Conservation (phyloP, 2,888 invertebrate genomes). For the Drosophila mayaguana region DNA sequence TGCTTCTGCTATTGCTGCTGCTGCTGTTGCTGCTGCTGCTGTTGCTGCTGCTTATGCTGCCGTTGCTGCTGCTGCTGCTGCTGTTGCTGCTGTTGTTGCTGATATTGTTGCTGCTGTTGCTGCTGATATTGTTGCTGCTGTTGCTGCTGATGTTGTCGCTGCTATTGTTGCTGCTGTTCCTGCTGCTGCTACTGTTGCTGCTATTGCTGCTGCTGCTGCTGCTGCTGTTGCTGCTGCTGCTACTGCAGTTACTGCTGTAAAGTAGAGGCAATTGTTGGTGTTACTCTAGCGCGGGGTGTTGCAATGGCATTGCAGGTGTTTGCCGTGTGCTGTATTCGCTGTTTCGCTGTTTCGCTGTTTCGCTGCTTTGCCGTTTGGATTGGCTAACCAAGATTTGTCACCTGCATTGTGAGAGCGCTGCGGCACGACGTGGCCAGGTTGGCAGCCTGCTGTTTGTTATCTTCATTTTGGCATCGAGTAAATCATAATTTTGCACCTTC, state of each 20-base stretch:
- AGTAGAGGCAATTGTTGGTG: conserved; percentile 6
- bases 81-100: too few species aligned
- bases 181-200: too few species aligned
- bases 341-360: conserved; percentile 28
- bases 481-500: conserved; percentile 80
- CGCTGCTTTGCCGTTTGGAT: conserved; percentile 32
- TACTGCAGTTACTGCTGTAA: not conserved
- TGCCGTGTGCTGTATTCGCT: conserved; percentile 39
- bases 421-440: conserved; percentile 19
- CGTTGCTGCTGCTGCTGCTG: too few species aligned
- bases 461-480: conserved; percentile 74
- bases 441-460: conserved; percentile 63
- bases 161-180: too few species aligned
- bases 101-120: too few species aligned
- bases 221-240: conserved; percentile 2
- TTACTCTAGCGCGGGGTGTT: conserved; percentile 42
- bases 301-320: conserved; percentile 72
- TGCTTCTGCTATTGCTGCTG: conserved; percentile 4
- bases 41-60: too few species aligned
- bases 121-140: too few species aligned
- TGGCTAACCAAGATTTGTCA: conserved; percentile 76
- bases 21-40: not conserved
- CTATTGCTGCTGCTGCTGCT: too few species aligned
- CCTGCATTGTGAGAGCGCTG: conserved; percentile 57
- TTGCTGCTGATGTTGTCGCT: too few species aligned